These are phyloP conservation scores for Ataeniobius toweri DNA, from an alignment of 2,797 vertebrate genomes.

Conservation along the genomic window DNA sequence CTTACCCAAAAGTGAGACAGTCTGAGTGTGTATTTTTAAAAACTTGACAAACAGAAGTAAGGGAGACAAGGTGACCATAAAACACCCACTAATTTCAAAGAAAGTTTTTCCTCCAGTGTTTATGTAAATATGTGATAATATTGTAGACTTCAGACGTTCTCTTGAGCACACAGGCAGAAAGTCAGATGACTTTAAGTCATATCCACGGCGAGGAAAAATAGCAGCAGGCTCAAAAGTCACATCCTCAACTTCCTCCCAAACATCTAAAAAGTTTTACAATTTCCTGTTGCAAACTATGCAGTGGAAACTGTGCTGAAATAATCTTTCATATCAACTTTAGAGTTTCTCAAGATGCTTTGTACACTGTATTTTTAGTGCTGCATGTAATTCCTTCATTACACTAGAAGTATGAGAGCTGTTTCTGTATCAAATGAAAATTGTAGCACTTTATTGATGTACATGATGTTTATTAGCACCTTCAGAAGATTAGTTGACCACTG, in stretches of 20 bases:
- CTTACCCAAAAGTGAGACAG: background rate
- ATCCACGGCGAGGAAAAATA: background rate
- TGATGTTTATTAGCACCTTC: constrained; percentile 42
- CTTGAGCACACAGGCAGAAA: background rate
- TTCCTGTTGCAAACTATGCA: constrained; percentile 23
- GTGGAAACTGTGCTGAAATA: background rate
- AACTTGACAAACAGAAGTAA: background rate
- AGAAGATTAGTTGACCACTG: background rate
- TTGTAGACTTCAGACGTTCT: background rate
- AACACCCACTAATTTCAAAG: background rate
- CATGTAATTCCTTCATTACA: background rate
- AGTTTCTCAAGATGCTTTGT: constrained; percentile 18
- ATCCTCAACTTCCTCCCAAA: background rate
- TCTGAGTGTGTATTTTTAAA: background rate
- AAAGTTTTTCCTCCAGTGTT: accelerated
- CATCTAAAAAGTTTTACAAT: background rate
- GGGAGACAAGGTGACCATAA: background rate
- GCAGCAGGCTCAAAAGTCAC: background rate
- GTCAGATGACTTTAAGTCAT: background rate
- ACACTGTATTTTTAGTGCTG: background rate
- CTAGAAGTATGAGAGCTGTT: background rate
- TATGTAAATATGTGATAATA: background rate
- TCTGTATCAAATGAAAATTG: constrained; percentile 13
- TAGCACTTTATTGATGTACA: constrained; percentile 55
- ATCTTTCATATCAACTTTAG: constrained; percentile 9